Conservation (phyloP, 2,888 invertebrate genomes). For the Harpalus rufipes region DNA sequence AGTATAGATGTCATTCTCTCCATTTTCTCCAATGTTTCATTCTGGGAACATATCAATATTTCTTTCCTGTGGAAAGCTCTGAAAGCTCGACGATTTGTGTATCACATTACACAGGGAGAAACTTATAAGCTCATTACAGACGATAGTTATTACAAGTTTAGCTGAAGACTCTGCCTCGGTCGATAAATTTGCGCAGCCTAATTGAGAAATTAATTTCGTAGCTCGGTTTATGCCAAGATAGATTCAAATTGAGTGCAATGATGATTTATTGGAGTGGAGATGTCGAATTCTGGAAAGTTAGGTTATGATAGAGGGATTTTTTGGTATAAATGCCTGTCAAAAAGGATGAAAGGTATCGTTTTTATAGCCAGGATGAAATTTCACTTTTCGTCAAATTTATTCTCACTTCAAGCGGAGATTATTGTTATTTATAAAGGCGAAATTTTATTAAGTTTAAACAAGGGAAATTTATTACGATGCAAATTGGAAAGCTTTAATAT, state of each 20-base stretch:
- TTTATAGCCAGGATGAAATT: conserved; percentile 2
- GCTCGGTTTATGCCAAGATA: conserved; percentile 50
- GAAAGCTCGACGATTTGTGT: conserved; percentile 59
- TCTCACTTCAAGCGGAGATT: background rate
- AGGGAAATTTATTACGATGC: background rate
- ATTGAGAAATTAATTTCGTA: conserved; percentile 57
- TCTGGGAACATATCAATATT: conserved; percentile 46
- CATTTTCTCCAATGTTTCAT: background rate
- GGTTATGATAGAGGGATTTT: conserved; percentile 24
- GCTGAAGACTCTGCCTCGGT: conserved; percentile 30
- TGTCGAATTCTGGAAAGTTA: conserved; percentile 12
- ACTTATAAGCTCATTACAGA: conserved; percentile 66
- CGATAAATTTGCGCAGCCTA: conserved; percentile 35
- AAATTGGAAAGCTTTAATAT: conserved; percentile 6
- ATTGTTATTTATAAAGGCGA: background rate
- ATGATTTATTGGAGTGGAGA: conserved; percentile 58
- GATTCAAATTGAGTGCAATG: conserved; percentile 65
- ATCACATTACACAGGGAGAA: conserved; percentile 59
- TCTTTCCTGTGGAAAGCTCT: conserved; percentile 47
- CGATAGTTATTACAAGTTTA: conserved; percentile 66
- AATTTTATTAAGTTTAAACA: conserved; percentile 1
- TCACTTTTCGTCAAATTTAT: background rate
- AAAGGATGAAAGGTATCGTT: conserved; percentile 14
- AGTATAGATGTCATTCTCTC: conserved; percentile 40
- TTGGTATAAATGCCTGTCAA: conserved; percentile 36